A percentile compares a stretch with the other conserved stretches of the same genome.
phyloP scores from a whole-genome alignment of 2,797 vertebrate genomes.

The Aplochiton taeniatus region DNA sequence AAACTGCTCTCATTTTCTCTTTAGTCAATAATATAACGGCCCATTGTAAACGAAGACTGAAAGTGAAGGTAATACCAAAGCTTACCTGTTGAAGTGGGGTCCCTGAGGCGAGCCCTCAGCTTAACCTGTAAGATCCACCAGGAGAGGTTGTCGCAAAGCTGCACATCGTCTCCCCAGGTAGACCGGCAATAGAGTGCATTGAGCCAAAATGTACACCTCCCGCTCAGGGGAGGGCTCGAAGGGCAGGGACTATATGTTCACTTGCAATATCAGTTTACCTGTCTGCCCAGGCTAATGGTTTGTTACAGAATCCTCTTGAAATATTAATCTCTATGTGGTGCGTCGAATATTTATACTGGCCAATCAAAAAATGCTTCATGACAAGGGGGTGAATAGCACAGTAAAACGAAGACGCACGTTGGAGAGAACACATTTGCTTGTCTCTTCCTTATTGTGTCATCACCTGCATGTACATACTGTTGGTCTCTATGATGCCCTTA shows the following conservation, averaged over 20 bases:
- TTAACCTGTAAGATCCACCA: constrained; percentile 38
- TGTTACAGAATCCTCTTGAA: constrained; percentile 86
- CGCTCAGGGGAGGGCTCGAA: constrained; percentile 34
- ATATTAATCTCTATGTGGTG: constrained; percentile 85
- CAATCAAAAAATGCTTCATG: too few species aligned
- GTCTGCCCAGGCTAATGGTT: constrained; percentile 85
- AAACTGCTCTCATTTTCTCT: too few species aligned
- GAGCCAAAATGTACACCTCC: constrained; percentile 5
- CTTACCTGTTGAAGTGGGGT: constrained; percentile 46
- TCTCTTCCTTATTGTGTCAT: too few species aligned
- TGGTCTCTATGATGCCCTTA: too few species aligned
- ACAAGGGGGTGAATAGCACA: too few species aligned
- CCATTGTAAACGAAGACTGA: constrained; percentile 1
- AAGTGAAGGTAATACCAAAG: background rate
- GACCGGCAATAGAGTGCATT: constrained; percentile 27
- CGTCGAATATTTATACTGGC: constrained; percentile 22
- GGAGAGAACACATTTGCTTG: too few species aligned
- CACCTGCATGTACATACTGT: too few species aligned
- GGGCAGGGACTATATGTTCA: constrained; percentile 27
- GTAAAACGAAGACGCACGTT: too few species aligned
- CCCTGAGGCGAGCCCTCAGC: constrained; percentile 28
- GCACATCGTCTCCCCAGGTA: constrained; percentile 16
- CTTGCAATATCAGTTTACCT: constrained; percentile 84
- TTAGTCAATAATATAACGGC: background rate
- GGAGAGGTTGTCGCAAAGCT: constrained; percentile 21